Percentiles rank a stretch among this genome's conserved stretches.
Evolutionary conservation across 2,888 invertebrate genomes (phyloP).

Genomic region (Yponomeuta sedellus): DNA sequence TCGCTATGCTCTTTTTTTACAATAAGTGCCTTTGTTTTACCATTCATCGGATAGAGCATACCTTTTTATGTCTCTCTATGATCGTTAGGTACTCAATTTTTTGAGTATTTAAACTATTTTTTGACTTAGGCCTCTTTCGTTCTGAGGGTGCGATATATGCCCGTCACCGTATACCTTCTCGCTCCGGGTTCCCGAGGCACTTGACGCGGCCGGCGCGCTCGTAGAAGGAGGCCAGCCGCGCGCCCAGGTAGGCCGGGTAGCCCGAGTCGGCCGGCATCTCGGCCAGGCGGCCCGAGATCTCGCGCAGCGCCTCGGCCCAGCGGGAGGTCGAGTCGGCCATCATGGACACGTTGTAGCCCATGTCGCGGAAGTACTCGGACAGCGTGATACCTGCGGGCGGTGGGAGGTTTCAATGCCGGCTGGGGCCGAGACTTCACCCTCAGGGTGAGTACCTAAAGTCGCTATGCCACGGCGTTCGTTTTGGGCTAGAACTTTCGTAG

Average conservation of each 20-base stretch:
- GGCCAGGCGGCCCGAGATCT: constrained; percentile 99
- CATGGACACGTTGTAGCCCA: constrained; percentile 99
- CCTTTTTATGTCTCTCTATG: too few species aligned
- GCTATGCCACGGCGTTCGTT: too few species aligned
- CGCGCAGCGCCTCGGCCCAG: constrained; percentile 99
- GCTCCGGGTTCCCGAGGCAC: constrained; percentile 97
- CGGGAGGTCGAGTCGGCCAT: constrained; percentile 99
- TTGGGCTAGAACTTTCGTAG: too few species aligned
- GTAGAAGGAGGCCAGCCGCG: constrained; percentile 98
- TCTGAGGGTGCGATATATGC: too few species aligned
- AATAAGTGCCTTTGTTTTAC: too few species aligned
- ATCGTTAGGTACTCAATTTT: too few species aligned
- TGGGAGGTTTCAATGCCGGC: neutral
- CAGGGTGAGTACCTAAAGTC: too few species aligned
- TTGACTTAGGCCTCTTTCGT: too few species aligned
- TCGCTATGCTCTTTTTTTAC: too few species aligned
- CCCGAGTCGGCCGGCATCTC: constrained; percentile 99
- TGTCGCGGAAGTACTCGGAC: constrained; percentile 99
- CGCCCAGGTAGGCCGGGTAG: constrained; percentile 99
- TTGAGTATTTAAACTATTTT: too few species aligned
- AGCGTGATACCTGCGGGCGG: constrained; percentile 89
- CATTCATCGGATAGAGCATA: too few species aligned
- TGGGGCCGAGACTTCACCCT: too few species aligned
- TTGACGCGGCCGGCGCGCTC: constrained; percentile 99
- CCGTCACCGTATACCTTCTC: constrained; percentile 82